Base-by-base conservation (phyloP, 2,888 invertebrate species). In the Thereva unica region DNA sequence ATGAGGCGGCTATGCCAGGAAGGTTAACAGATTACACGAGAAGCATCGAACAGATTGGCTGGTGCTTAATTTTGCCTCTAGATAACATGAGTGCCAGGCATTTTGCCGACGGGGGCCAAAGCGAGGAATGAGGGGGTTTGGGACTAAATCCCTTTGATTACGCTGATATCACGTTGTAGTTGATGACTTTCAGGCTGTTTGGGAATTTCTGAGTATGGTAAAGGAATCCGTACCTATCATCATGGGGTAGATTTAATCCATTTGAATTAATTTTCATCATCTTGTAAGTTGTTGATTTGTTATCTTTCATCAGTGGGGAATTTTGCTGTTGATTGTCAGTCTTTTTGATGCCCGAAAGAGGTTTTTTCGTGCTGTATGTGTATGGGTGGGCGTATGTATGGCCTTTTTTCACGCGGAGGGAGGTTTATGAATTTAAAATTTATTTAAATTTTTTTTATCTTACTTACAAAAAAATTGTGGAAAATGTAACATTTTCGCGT, bases 41-140 rank as follows among this genome's bases (percentile, higher is more conserved):
- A 63, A 63, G 23, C 63, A 63, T 63, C 40, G 63, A 63, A 52
- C 63, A 63, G 63, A 63, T 63, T 63, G 63, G 52, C 50, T 50
- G 49, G n/a, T 35, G 63, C 50, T 63, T 63, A 63, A 63, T 63
- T 63, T 49, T 52, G 23, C 50, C 40, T 37, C 41, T 40, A 41
- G 40, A 61, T 52, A 50, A 47, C 47, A 63, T 63, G 41, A 63
- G 49, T 49, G 52, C 41, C 40, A 23, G 23, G 23, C 23, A 23
- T 23, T 23, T 23, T 23, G 23, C 23, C 23, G 23, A 23, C 1
- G 1, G 23, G 23, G 23, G 23, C 2, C 2, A 23, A 23, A 23
- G 23, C 23, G 23, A 23, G 23, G 23, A 23, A 23, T 23, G 23
- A 23, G 2, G 23, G 23, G 49, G 23, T 37, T 52, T 50, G 40